Base-by-base conservation (phyloP, 2,113 vertebrate genomes). In the Oenanthe melanoleuca region DNA sequence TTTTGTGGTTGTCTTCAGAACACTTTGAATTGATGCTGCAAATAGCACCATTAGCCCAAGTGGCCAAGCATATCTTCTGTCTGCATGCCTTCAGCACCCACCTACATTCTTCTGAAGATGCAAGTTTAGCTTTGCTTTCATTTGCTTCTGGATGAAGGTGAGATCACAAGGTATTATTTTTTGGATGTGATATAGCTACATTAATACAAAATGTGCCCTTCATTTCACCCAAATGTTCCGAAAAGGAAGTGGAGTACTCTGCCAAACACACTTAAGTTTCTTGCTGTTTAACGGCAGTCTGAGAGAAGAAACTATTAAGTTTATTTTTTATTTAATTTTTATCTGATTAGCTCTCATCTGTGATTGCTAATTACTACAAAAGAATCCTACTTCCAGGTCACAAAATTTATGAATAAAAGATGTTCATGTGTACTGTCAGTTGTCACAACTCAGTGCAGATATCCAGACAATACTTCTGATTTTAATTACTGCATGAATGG, bases 361-460 rank as follows among this genome's bases (percentile, higher is more conserved):
- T 75, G 69, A 47, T 53, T 29, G 37, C 7, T 86, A 79, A 91
- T 87, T 87, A 59, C 14, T 86, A 95, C 50, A 53, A 84, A 95
- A 89, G 29, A 80, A 69, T 87, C 81, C 70, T 87, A 26, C 49
- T 93, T 89, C 40, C 75, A 74, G 49, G 45, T 95, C 73, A 87
- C 73, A 85, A 78, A 89, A 91, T 60, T 73, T 77, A 94, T 40
- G 47, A 93, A 94, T 88, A 91, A 87, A 95, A 75, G 15, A 47
- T 75, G 14, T 56, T 89, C 12, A 20, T 4, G 4, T 53, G 55
- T 33, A 69, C 29, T 71, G 45, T 18, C 84, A 91, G 28, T 18
- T 49, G 37, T 85, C 38, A 80, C 9, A 80, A 52, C 52, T 18
- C 44, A 40, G n/a, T 70, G 34, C 28, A 45, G 28, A 69, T 77